A percentile compares a stretch with the other conserved stretches of the same genome.
Evolutionary conservation across 1,140 invertebrate genomes (phyloP).

Genomic region (Neodiprion pinetum): DNA sequence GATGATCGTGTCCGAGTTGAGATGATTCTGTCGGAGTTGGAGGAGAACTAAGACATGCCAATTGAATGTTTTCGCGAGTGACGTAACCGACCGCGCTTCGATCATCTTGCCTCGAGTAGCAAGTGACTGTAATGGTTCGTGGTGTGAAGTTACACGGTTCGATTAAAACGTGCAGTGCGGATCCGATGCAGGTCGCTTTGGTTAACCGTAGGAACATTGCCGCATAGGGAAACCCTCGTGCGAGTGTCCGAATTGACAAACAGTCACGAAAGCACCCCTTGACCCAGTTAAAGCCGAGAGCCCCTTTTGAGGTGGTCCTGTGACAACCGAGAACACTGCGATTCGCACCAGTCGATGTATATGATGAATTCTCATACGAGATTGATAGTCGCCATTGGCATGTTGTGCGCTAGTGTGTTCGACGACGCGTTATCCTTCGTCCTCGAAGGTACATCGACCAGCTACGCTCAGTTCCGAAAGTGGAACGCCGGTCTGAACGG

Average conservation of each 20-base stretch:
- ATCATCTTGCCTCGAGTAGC: too few relatives aligned
- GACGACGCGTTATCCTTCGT: conserved; percentile 64
- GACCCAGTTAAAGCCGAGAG: background rate
- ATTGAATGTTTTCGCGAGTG: too few relatives aligned
- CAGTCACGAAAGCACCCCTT: background rate
- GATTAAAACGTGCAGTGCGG: background rate
- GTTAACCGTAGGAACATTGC: too few relatives aligned
- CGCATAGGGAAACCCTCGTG: too few relatives aligned
- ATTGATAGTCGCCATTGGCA: background rate
- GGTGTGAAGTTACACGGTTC: background rate
- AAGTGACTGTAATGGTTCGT: too few relatives aligned
- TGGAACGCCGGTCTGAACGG: conserved; percentile 89
- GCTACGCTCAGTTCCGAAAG: conserved; percentile 88
- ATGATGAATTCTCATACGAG: background rate
- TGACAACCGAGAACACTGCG: background rate
- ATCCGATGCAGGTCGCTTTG: too few relatives aligned
- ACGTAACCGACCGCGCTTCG: too few relatives aligned
- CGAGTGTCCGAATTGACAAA: background rate
- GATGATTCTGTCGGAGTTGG: background rate
- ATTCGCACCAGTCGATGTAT: background rate
- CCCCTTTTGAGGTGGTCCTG: background rate
- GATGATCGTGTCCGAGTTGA: background rate
- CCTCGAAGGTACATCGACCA: conserved; percentile 83
- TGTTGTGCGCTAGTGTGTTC: conserved; percentile 23
- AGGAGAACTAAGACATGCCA: too few relatives aligned